Base-by-base conservation (phyloP, 2,113 vertebrate species). In the Heliornis fulica region DNA sequence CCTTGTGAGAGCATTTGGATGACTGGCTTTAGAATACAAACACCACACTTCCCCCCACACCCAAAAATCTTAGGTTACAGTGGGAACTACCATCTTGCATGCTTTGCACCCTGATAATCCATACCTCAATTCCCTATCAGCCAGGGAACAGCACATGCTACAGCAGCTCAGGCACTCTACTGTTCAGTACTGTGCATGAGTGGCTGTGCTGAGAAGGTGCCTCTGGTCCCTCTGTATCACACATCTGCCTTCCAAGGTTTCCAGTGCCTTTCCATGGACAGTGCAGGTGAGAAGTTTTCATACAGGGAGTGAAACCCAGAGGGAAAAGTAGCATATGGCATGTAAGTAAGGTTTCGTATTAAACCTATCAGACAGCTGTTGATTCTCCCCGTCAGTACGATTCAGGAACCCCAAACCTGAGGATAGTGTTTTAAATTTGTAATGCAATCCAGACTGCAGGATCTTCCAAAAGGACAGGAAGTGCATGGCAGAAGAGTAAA, bases 71-170 rank as follows among this genome's bases (percentile, higher is more conserved):
- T 32, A 36, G 23, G 11, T 36, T 45, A 29, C n/a, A 20, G 0
- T 66, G 54, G 15, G 32, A 56, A 41, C 2, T 56, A 11, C 10
- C 22, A 65, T 11, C 53, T 25, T 18, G 15, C 13, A 29, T 81
- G 34, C 32, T 57, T 26, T 65, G 51, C 48, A 70, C 17, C 22
- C 53, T 29, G 25, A 13, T 66, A 79, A 38, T 11, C 46, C 19
- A 26, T 2, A 22, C 25, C 40, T 56, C 40, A 63, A 5, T 7
- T 79, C 41, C 41, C 38, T 7, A 32, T 8, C 57, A 45, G 48
- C 9, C 71, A 25, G 5, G 6, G 8, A 31, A 41, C 8, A 48
- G 56, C 51, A 84, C 50, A 46, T 0, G 0, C 53, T 15, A 13
- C 22, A 50, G 29, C 32, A 51, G 12, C 54, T 51, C 36, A 29